phyloP scores from a whole-genome alignment of 2,888 invertebrate species.

The Apamea crenata region DNA sequence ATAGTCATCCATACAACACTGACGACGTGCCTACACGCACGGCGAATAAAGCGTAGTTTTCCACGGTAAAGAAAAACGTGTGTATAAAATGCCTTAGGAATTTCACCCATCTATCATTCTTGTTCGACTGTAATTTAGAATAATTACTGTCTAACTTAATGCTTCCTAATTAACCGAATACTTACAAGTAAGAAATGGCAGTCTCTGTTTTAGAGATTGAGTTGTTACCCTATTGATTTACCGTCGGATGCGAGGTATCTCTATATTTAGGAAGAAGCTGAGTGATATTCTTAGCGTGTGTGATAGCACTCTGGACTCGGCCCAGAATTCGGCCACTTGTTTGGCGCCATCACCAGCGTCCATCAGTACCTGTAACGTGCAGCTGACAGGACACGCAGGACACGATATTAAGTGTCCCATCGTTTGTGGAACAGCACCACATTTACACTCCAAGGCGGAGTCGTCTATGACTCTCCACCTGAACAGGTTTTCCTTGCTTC shows the following conservation, averaged over 20 bases:
- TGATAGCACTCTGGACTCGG: no score
- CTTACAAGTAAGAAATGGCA: conserved; percentile 20
- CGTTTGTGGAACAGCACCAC: no score
- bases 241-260: background rate
- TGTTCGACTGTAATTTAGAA: conserved; percentile 38
- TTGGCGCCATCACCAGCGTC: no score
- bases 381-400: no score
- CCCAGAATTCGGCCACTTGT: no score
- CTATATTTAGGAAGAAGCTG: background rate
- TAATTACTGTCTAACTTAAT: conserved; percentile 44
- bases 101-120: conserved; percentile 49
- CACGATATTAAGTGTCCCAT: no score
- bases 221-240: background rate
- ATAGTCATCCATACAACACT: background rate
- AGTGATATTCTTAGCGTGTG: no score
- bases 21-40: no score
- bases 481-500: no score
- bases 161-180: conserved; percentile 45
- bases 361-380: no score
- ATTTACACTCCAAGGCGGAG: no score
- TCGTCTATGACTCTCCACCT: no score
- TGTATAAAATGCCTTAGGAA: background rate
- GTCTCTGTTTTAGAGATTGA: conserved; percentile 26
- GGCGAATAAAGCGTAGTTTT: background rate
- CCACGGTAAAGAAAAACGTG: background rate